Base-by-base conservation (phyloP, 1,140 invertebrate genomes). In the Ceratina australensis region DNA sequence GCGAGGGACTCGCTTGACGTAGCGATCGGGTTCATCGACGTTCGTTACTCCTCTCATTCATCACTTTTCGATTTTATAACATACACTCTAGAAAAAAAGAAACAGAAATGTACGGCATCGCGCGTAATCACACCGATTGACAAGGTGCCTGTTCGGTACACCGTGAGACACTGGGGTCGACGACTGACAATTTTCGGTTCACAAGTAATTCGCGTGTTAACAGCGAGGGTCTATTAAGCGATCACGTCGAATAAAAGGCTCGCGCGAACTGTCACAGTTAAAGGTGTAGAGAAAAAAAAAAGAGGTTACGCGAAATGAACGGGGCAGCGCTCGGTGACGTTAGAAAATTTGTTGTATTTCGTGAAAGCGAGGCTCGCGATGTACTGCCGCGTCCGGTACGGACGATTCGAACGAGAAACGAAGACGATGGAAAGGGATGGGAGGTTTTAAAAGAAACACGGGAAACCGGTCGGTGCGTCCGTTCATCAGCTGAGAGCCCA, bases 401-500 rank as follows among this genome's bases (percentile, higher is more conserved):
- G 24, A 12, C 26, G 68, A 72, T 54, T 61, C 3, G 7, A 67
- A 52, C n/a, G n/a, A 66, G 47, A 61, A 65, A 33, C 47, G 28
- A 26, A 22, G 15, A 22, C n/a, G 22, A 49, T 28, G 49, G 15
- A 61, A 49, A 59, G 26, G 42, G 28, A 66, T 65, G 65, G 67
- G 24, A 56, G 78, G 52, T 71, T 69, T 72, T 52, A 57, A 68
- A 57, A 54, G 68, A 63, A 68, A 60, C 20, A 78, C 33, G 22
- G 66, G 47, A 81, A 86, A 87, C 84, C 86, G 86, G 85, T 84
- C 80, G 79, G 80, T 84, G 74, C 56, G 60, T 80, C 66, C 74
- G 68, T 80, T 84, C 87, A 79, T 89, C 87, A 89, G 87, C 87
- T 89, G 88, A 89, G 86, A 88, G 86, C 67, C 78, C 88, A 89